Base-by-base conservation (phyloP, 1,140 invertebrate species). In the Drosophila repleta region DNA sequence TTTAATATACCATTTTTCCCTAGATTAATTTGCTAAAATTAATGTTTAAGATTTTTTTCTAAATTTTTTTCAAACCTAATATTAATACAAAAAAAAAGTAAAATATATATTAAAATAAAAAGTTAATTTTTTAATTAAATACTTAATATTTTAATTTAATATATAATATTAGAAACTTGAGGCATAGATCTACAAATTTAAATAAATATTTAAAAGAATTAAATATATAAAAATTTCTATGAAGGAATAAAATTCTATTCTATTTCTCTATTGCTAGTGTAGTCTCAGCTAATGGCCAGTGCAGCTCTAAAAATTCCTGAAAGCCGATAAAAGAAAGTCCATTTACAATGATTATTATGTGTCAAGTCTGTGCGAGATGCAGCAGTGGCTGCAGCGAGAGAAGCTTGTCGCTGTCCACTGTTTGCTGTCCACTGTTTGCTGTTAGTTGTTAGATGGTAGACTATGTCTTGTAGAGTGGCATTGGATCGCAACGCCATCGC, bases 401-500 rank as follows among this genome's bases (percentile, higher is more conserved):
- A 41, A 70, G 46, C 46, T 24, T 48, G 46, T 48, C 46, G 46
- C 46, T 26, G 13, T 24, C 20, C 46, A 21, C 32, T 11, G 10
- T 35, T 35, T 11, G 32, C 32, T 35, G 32, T 35, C 20, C 46
- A 21, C 32, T 11, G 10, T 35, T 35, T 11, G 32, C 32, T 35
- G 32, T 35, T 32, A 32, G 29, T 8, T 32, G 4, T 6, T 21
- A 48, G 46, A 48, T n/a, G 46, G 20, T 24, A 48, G 46, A 48
- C 46, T 24, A 5, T 26, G 46, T 64, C 60, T 77, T 69, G 74
- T 62, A 60, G 61, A 63, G 71, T 65, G 26, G 65, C 79, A 56
- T 66, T 60, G 65, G 64, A 52, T 56, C 49, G 72, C 72, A 66
- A 55, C 55, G 71, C 65, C 65, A 61, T 66, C 67, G 67, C 73